These are phyloP conservation scores for Heteronetta atricapilla DNA, from an alignment of 2,113 vertebrate genomes.

Conservation along the genomic window DNA sequence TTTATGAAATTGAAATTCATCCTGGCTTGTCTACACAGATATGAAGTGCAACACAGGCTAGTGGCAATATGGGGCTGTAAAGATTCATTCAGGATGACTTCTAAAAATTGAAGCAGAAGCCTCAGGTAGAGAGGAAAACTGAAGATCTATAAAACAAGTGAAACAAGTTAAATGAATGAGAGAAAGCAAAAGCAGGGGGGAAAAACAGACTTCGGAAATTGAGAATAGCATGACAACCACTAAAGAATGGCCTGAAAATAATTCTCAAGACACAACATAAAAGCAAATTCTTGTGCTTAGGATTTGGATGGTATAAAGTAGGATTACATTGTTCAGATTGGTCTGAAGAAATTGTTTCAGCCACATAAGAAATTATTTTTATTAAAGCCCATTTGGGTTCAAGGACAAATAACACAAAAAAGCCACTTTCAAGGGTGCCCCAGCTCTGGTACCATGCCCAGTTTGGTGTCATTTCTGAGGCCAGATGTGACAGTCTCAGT, in stretches of 20 bases:
- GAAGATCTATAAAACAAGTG: not conserved
- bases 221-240: not conserved
- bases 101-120: not conserved
- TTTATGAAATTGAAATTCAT: slow-evolving; percentile 50
- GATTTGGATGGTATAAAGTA: not conserved
- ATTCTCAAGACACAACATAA: not conserved
- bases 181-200: not conserved
- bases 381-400: not conserved
- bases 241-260: not conserved
- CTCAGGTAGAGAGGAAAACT: not conserved
- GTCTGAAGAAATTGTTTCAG: not conserved
- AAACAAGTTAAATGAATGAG: not conserved
- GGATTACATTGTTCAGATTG: not conserved
- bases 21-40: not conserved
- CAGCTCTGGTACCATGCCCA: not conserved
- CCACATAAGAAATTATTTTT: not conserved
- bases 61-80: not conserved
- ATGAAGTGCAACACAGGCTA: not conserved
- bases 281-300: not conserved
- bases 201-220: not conserved
- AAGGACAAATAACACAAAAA: not conserved
- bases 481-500: not conserved
- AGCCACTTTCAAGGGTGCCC: not conserved
- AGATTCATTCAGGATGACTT: slow-evolving; percentile 4
- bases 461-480: not conserved